These are phyloP conservation scores for Elegia similella DNA, from an alignment of 2,888 invertebrate genomes.

Conservation along the genomic window DNA sequence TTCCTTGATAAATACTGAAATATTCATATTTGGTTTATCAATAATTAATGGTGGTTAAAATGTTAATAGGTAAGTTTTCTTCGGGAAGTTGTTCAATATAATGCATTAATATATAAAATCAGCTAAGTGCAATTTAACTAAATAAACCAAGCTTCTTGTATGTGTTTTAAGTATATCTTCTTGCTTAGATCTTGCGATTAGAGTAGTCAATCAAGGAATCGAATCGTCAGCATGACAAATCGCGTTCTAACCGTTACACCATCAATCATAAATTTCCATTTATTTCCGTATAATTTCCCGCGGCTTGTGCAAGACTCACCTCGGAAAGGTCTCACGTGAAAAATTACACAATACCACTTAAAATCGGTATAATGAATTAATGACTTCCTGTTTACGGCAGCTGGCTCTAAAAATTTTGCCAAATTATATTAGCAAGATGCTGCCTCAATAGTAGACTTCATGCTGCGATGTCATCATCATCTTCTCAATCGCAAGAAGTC, in stretches of 20 bases:
- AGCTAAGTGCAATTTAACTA: no score
- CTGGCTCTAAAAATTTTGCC: background rate
- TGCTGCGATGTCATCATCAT: no score
- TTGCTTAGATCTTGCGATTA: background rate
- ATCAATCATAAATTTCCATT: constrained; percentile 1
- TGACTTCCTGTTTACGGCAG: background rate
- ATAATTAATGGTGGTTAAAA: no score
- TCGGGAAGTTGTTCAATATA: no score
- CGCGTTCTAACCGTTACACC: constrained; percentile 14
- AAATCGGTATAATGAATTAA: background rate
- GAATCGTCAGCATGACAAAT: background rate
- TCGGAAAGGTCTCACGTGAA: background rate
- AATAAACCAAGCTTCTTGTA: no score
- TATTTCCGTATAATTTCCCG: constrained; percentile 4
- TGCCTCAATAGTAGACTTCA: no score
- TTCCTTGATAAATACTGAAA: no score
- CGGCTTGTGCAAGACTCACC: background rate
- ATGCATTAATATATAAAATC: no score
- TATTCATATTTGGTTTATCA: no score
- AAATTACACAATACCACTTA: constrained; percentile 3
- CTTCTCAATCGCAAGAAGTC: no score
- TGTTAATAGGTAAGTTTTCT: no score
- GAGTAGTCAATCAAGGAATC: background rate
- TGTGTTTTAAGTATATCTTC: background rate
- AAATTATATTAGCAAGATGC: no score